These are phyloP conservation scores for Aplocera efformata DNA, from an alignment of 2,888 invertebrate genomes.

Conservation along the genomic window DNA sequence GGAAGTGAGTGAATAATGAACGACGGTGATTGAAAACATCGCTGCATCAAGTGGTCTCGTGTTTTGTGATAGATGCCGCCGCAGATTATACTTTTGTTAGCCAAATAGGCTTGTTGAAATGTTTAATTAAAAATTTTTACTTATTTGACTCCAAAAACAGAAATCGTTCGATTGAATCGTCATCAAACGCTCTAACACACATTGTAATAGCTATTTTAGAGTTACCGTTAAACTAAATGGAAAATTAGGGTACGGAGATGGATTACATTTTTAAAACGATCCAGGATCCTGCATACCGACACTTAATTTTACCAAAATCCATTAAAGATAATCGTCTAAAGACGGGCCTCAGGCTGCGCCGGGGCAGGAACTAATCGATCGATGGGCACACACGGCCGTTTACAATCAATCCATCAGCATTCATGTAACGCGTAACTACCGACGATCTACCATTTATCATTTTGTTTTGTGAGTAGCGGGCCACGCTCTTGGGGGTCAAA, in stretches of 20 bases:
- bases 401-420: conserved; percentile 79
- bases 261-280: conserved; percentile 49
- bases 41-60: conserved; percentile 62
- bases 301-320: conserved; percentile 67
- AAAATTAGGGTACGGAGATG: conserved; percentile 55
- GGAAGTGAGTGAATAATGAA: conserved; percentile 78
- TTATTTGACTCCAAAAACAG: conserved; percentile 61
- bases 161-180: conserved; percentile 20
- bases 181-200: conserved; percentile 39
- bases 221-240: conserved; percentile 51
- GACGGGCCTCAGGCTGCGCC: conserved; percentile 54
- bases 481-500: conserved; percentile 68
- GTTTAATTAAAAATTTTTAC: conserved; percentile 76
- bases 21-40: conserved; percentile 75
- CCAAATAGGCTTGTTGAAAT: conserved; percentile 76
- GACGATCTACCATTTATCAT: conserved; percentile 76
- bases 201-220: conserved; percentile 45
- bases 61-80: conserved; percentile 79
- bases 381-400: conserved; percentile 68
- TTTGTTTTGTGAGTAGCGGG: conserved; percentile 72
- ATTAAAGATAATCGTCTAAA: conserved; percentile 74
- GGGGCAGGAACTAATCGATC: conserved; percentile 74
- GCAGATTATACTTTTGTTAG: conserved; percentile 76
- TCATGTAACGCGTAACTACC: conserved; percentile 75
- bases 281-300: conserved; percentile 57